These are phyloP conservation scores for Caenorhabditis sp. DNA, from an alignment of 2,888 invertebrate species.

Conservation along the genomic window DNA sequence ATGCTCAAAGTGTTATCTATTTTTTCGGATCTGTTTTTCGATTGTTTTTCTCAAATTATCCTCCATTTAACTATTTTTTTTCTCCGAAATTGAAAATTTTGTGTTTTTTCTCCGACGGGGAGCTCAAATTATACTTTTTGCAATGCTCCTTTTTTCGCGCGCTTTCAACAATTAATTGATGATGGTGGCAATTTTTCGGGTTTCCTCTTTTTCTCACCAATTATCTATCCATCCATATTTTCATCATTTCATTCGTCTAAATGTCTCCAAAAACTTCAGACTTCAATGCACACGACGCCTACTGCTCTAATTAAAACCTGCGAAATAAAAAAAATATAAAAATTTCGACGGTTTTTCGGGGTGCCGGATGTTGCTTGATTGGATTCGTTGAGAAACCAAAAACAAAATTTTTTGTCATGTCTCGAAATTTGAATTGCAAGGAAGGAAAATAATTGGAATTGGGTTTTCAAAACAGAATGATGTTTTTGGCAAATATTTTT, in stretches of 20 bases:
- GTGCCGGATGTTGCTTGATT: conserved; percentile 8
- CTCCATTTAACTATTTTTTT: conserved; percentile 1
- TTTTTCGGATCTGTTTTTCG: background rate
- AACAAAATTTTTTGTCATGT: background rate
- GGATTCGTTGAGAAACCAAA: background rate
- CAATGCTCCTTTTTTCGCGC: background rate
- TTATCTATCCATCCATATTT: background rate
- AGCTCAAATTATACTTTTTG: background rate
- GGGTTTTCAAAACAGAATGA: conserved; percentile 19
- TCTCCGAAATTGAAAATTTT: conserved; percentile 4
- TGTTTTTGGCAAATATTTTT: conserved; percentile 6
- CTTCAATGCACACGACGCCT: conserved; percentile 23
- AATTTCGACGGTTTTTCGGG: background rate
- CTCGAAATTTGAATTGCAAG: conserved; percentile 4
- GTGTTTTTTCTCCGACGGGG: background rate
- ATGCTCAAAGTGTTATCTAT: background rate
- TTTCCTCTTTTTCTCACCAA: background rate
- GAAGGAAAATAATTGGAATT: conserved; percentile 17
- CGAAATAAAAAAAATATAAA: conserved; percentile 17
- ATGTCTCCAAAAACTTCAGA: background rate
- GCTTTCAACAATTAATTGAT: background rate
- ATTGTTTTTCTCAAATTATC: conserved; percentile 2
- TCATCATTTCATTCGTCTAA: background rate
- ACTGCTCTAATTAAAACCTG: conserved; percentile 31
- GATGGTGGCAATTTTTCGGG: background rate